Conservation (phyloP, 2,888 invertebrate genomes). For the Caenorhabditis virilis region DNA sequence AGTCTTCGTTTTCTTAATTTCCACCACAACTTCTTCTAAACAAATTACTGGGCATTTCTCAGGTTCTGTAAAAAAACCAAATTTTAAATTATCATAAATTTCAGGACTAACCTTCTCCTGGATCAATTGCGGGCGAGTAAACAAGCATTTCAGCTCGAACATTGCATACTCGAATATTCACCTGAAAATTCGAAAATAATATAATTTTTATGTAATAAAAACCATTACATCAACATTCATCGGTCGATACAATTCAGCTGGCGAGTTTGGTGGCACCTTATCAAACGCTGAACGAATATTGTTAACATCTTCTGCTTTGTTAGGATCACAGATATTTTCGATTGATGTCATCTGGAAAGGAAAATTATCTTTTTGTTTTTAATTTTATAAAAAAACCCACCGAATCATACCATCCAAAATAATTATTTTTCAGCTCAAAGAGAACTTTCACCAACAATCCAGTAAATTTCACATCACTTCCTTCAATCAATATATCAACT, state of each 20-base stretch:
- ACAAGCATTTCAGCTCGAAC: slow-evolving; percentile 81
- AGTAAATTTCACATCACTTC: slow-evolving; percentile 87
- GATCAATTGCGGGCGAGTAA: slow-evolving; percentile 40
- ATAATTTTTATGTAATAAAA: background rate
- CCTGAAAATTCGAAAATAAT: background rate
- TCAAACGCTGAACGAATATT: slow-evolving; percentile 33
- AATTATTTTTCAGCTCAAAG: slow-evolving; percentile 79
- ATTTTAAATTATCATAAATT: no score
- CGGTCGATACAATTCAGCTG: slow-evolving; percentile 50
- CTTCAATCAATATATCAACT: slow-evolving; percentile 90
- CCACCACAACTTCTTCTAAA: slow-evolving; percentile 79
- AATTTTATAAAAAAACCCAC: slow-evolving; percentile 27
- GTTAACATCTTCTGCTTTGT: slow-evolving; percentile 10
- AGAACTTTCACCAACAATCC: slow-evolving; percentile 83
- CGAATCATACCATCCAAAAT: slow-evolving; percentile 90
- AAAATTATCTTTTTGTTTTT: background rate
- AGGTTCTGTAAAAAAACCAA: slow-evolving; percentile 4
- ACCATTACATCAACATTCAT: slow-evolving; percentile 49
- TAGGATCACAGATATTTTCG: slow-evolving; percentile 10
- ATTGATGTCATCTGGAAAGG: slow-evolving; percentile 30
- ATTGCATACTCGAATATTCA: slow-evolving; percentile 78
- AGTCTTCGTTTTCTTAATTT: slow-evolving; percentile 90
- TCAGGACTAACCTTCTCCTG: background rate
- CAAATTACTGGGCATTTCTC: slow-evolving; percentile 55
- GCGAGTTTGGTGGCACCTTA: slow-evolving; percentile 16